Conservation (phyloP, 2,113 vertebrate species). For the Chiloscyllium plagiosum region DNA sequence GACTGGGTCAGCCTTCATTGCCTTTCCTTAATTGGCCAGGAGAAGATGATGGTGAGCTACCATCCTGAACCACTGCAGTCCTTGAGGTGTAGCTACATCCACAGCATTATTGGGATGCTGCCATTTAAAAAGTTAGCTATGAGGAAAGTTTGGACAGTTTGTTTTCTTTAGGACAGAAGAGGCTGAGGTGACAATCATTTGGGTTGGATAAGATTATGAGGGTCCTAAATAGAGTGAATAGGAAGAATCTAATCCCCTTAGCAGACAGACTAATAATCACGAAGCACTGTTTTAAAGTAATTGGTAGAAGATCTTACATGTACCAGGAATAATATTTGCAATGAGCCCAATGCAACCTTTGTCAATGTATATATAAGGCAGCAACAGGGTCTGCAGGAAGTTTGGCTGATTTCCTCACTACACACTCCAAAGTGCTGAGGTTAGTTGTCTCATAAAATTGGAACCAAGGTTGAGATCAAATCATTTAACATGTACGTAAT, state of each 20-base stretch:
- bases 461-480: not conserved
- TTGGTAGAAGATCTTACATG: not conserved
- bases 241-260: not conserved
- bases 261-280: too few species aligned
- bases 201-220: not conserved
- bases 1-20: too few species aligned
- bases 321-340: not conserved
- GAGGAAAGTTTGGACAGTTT: not conserved
- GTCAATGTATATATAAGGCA: not conserved
- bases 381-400: not conserved
- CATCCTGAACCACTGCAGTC: too few species aligned
- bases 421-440: not conserved
- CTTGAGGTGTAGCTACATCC: too few species aligned
- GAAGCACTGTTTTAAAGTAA: too few species aligned
- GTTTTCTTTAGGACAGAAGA: not conserved
- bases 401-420: not conserved
- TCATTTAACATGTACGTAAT: not conserved
- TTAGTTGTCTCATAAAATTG: not conserved
- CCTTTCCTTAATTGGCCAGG: too few species aligned
- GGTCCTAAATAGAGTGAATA: not conserved
- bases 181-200: not conserved
- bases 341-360: not conserved
- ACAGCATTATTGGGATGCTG: too few species aligned
- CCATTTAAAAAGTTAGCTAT: not conserved
- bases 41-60: too few species aligned